phyloP scores from a whole-genome alignment of 2,797 vertebrate species.

The Siniperca obscura region DNA sequence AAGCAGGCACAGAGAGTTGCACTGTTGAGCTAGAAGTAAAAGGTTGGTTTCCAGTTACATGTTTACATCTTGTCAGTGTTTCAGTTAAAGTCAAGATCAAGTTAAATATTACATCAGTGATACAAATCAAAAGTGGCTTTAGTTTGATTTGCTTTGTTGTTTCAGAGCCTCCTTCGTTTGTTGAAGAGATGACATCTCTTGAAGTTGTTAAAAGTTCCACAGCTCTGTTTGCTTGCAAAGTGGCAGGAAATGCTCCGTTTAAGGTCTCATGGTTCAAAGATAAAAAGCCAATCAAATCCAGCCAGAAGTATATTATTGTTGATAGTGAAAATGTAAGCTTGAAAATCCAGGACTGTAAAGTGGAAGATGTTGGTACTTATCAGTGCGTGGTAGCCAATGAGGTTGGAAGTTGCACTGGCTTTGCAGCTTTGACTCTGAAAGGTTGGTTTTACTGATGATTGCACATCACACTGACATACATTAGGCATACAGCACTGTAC shows the following conservation, averaged over 20 bases:
- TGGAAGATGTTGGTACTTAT: slow-evolving; percentile 89
- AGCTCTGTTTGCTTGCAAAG: slow-evolving; percentile 87
- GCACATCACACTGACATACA: background rate
- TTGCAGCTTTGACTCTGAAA: slow-evolving; percentile 88
- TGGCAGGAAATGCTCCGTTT: slow-evolving; percentile 90
- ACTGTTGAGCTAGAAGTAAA: slow-evolving; percentile 90
- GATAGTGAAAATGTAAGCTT: slow-evolving; percentile 85
- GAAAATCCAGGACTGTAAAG: slow-evolving; percentile 87
- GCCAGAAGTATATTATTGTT: slow-evolving; percentile 87
- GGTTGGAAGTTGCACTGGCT: slow-evolving; percentile 88
- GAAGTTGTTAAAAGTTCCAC: slow-evolving; percentile 89
- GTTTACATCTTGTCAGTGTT: background rate
- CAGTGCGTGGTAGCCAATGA: slow-evolving; percentile 90
- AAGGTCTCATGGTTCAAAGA: slow-evolving; percentile 92
- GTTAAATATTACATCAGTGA: background rate
- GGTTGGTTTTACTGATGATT: slow-evolving; percentile 83
- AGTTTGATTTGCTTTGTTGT: slow-evolving; percentile 53
- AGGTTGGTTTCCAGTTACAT: slow-evolving; percentile 85
- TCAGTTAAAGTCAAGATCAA: background rate
- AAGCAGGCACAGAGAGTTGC: slow-evolving; percentile 91
- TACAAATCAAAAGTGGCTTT: background rate
- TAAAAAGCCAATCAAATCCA: slow-evolving; percentile 88
- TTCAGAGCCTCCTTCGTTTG: slow-evolving; percentile 90
- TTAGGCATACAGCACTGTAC: background rate
- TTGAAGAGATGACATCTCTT: slow-evolving; percentile 84